Evolutionary conservation across 1,140 invertebrate species (phyloP).

Genomic region (Melanaphis sacchari): DNA sequence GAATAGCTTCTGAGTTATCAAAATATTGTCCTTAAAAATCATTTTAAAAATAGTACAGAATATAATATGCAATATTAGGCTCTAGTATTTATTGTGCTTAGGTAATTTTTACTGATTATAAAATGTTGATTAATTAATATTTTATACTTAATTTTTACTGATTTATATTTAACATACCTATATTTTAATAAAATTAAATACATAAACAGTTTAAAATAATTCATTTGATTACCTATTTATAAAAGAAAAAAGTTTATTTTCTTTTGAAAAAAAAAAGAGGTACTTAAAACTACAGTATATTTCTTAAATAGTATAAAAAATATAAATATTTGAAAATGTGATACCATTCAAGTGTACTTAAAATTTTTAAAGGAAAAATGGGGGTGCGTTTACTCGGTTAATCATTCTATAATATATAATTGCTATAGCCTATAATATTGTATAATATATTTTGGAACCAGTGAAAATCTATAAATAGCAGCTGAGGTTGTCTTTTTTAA

Average conservation of each 20-base stretch:
- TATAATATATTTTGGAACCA: not conserved
- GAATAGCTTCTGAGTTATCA: too few relatives aligned
- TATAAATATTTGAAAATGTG: not conserved
- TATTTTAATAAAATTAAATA: not conserved
- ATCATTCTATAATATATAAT: too few relatives aligned
- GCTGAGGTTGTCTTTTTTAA: not conserved
- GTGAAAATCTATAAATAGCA: not conserved
- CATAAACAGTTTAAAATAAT: not conserved
- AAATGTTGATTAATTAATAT: not conserved
- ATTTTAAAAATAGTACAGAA: not conserved
- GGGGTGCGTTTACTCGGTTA: not conserved
- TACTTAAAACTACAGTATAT: not conserved
- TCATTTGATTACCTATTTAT: not conserved
- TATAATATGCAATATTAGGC: not conserved
- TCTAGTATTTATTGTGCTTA: not conserved
- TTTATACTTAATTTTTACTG: not conserved
- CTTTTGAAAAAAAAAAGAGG: not conserved
- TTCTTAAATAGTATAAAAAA: not conserved
- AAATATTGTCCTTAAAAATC: not conserved
- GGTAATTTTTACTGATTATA: not conserved
- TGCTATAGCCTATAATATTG: not conserved
- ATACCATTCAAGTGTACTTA: not conserved
- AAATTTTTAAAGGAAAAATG: not conserved
- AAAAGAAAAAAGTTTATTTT: not conserved
- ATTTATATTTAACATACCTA: too few relatives aligned